These are phyloP conservation scores for Thyatira batis DNA, from an alignment of 2,888 invertebrate genomes.

Conservation along the genomic window DNA sequence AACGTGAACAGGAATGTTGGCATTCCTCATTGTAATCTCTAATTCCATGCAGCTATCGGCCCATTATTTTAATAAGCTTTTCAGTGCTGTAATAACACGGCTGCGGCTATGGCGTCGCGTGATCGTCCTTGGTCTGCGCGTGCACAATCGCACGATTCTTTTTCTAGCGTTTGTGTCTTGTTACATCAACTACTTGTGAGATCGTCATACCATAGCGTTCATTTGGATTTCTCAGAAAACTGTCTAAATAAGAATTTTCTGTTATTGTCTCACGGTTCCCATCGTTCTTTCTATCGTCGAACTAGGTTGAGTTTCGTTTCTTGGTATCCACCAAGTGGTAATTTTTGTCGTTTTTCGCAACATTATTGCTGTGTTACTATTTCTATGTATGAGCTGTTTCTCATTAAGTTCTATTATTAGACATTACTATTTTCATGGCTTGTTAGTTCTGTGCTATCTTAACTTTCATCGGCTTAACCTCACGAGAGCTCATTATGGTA, in stretches of 20 bases:
- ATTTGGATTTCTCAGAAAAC: slow-evolving; percentile 38
- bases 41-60: slow-evolving; percentile 47
- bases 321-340: background rate
- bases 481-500: slow-evolving; percentile 30
- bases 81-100: slow-evolving; percentile 49
- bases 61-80: slow-evolving; percentile 67
- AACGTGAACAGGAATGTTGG: slow-evolving; percentile 50
- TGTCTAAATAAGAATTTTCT: slow-evolving; percentile 31
- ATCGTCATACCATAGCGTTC: slow-evolving; percentile 32
- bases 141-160: slow-evolving; percentile 64
- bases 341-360: background rate
- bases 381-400: background rate
- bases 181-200: slow-evolving; percentile 43
- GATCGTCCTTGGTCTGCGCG: slow-evolving; percentile 66
- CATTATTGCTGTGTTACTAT: background rate
- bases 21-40: slow-evolving; percentile 63
- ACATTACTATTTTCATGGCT: slow-evolving; percentile 29
- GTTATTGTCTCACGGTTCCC: slow-evolving; percentile 43
- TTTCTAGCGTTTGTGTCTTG: slow-evolving; percentile 24
- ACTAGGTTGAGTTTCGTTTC: slow-evolving; percentile 3
- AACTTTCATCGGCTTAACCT: slow-evolving; percentile 49
- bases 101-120: slow-evolving; percentile 42
- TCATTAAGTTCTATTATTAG: slow-evolving; percentile 13
- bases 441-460: slow-evolving; percentile 34
- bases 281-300: slow-evolving; percentile 16